These are phyloP conservation scores for Nycticorax nycticorax DNA, from an alignment of 2,113 vertebrate genomes.

Conservation along the genomic window DNA sequence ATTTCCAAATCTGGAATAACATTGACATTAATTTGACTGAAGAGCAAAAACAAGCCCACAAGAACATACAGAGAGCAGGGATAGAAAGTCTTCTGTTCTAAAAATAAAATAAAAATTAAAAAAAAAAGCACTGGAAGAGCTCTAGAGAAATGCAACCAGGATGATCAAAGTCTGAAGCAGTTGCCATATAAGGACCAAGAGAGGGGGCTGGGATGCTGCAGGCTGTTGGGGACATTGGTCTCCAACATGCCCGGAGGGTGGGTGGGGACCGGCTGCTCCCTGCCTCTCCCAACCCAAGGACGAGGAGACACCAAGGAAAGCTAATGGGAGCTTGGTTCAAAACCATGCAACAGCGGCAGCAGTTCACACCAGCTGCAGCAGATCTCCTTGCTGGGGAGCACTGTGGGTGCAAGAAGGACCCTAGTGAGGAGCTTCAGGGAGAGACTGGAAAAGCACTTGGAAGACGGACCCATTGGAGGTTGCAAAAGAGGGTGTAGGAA, in stretches of 20 bases:
- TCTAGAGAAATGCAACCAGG: neutral
- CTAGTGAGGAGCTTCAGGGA: neutral
- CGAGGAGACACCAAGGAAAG: neutral
- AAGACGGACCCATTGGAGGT: rapidly evolving
- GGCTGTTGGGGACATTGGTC: rapidly evolving
- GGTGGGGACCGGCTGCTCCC: neutral
- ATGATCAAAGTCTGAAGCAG: neutral
- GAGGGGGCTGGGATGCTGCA: neutral
- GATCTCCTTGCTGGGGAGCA: neutral
- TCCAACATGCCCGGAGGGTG: neutral
- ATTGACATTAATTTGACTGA: neutral
- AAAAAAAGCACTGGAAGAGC: neutral
- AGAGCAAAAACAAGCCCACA: neutral
- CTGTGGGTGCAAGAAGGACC: neutral
- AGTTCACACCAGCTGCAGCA: neutral
- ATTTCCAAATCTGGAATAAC: neutral
- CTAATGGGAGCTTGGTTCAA: rapidly evolving
- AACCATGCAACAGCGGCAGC: rapidly evolving
- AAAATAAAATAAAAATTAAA: neutral
- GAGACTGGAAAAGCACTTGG: neutral
- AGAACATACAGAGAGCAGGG: neutral
- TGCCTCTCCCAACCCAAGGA: neutral
- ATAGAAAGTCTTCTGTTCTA: neutral
- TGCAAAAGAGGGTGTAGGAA: neutral
- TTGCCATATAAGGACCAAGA: neutral